These are phyloP conservation scores for Rotaria magnacalcarata DNA, from an alignment of 2,888 invertebrate genomes.

Conservation along the genomic window DNA sequence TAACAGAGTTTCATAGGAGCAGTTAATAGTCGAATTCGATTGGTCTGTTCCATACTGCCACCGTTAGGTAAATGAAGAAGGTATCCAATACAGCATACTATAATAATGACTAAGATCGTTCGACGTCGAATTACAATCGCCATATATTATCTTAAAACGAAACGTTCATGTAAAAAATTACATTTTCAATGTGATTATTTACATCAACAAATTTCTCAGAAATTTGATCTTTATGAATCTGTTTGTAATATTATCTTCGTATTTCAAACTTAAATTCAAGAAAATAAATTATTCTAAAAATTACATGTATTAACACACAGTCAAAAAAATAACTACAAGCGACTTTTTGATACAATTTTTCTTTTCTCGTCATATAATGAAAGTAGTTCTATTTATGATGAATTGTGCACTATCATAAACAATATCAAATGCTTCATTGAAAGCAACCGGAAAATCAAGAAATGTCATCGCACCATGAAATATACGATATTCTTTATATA, in stretches of 20 bases:
- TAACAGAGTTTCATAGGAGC: neutral
- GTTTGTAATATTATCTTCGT: no score
- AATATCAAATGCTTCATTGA: slow-evolving; percentile 16
- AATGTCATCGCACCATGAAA: slow-evolving; percentile 37
- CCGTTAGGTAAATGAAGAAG: neutral
- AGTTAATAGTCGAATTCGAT: neutral
- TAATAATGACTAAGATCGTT: neutral
- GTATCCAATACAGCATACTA: neutral
- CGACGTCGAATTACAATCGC: neutral
- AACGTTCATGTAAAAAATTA: no score
- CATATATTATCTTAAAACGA: neutral
- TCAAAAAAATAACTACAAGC: no score
- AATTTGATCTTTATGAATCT: no score
- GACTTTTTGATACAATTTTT: no score
- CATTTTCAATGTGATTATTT: no score
- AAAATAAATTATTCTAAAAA: no score
- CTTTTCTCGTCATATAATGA: neutral
- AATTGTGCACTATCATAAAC: slow-evolving; percentile 15
- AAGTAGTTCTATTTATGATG: neutral
- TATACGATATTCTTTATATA: neutral
- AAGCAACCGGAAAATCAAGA: slow-evolving; percentile 9
- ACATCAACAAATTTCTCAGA: no score
- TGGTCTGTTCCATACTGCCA: neutral
- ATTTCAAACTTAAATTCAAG: no score
- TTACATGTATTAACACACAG: no score